phyloP scores from a whole-genome alignment of 2,888 invertebrate species.

The Athalia rosae region DNA sequence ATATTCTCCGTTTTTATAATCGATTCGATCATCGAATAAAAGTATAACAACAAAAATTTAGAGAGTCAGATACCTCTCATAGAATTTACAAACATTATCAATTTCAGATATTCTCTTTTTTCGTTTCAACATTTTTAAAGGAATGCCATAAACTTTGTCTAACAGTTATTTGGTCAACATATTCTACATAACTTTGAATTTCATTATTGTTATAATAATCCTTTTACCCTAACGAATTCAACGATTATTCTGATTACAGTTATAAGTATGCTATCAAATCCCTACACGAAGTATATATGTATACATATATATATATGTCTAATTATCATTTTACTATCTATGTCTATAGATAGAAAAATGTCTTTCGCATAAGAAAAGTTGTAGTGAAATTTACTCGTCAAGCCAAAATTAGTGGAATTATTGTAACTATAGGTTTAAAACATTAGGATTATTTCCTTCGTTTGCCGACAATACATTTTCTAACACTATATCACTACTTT shows the following conservation, averaged over 20 bases:
- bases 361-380: conserved; percentile 32
- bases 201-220: conserved; percentile 12
- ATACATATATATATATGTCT: background rate
- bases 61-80: background rate
- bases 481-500: conserved; percentile 27
- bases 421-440: conserved; percentile 17
- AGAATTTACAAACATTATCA: conserved; percentile 4
- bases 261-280: conserved; percentile 13
- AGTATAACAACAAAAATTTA: background rate
- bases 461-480: conserved; percentile 17
- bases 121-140: conserved; percentile 4
- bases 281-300: conserved; percentile 5
- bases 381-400: conserved; percentile 20
- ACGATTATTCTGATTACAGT: conserved; percentile 22
- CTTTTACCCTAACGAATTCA: conserved; percentile 13
- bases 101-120: background rate
- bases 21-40: conserved; percentile 17
- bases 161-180: conserved; percentile 39
- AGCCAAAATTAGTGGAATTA: conserved; percentile 11
- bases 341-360: conserved; percentile 18
- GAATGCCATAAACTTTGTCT: conserved; percentile 30
- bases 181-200: conserved; percentile 31
- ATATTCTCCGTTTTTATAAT: too few relatives aligned
- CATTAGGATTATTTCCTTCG: conserved; percentile 26
- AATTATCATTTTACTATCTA: conserved; percentile 15